phyloP scores from a whole-genome alignment of 2,797 vertebrate species.

The Pteronotus mesoamericanus region DNA sequence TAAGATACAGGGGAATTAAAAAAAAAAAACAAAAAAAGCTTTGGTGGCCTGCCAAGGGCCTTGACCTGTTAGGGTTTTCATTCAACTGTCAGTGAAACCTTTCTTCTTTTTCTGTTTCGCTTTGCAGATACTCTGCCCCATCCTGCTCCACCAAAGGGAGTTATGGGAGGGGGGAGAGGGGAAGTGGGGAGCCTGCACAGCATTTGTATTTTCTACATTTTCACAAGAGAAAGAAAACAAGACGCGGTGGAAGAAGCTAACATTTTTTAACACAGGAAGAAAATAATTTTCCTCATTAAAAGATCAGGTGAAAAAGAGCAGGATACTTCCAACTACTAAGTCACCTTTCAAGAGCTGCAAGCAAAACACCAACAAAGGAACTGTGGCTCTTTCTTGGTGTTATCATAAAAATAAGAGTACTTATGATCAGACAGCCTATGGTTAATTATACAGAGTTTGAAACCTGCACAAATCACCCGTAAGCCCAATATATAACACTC shows the following conservation, averaged over 20 bases:
- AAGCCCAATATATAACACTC: not conserved
- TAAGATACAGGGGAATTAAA: not conserved
- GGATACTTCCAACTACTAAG: not conserved
- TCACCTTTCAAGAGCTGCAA: not conserved
- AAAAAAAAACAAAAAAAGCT: not conserved
- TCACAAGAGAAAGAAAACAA: not conserved
- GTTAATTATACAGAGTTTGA: not conserved
- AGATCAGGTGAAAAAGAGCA: not conserved
- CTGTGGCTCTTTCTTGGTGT: not conserved
- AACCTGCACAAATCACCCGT: not conserved
- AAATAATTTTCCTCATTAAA: not conserved
- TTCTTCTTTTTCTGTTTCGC: not conserved
- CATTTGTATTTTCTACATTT: not conserved
- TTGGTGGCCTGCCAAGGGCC: not conserved
- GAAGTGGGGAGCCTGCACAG: accelerated
- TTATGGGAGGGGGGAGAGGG: not conserved
- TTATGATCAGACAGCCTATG: not conserved
- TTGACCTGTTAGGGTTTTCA: not conserved
- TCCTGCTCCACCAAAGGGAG: not conserved
- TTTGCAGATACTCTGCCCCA: not conserved
- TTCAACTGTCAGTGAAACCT: not conserved
- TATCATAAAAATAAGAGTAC: not conserved
- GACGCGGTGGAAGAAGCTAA: not conserved
- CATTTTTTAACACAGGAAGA: not conserved
- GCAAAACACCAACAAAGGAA: not conserved